Base-by-base conservation (phyloP, 2,888 invertebrate species). In the Lithophane ornitopus region DNA sequence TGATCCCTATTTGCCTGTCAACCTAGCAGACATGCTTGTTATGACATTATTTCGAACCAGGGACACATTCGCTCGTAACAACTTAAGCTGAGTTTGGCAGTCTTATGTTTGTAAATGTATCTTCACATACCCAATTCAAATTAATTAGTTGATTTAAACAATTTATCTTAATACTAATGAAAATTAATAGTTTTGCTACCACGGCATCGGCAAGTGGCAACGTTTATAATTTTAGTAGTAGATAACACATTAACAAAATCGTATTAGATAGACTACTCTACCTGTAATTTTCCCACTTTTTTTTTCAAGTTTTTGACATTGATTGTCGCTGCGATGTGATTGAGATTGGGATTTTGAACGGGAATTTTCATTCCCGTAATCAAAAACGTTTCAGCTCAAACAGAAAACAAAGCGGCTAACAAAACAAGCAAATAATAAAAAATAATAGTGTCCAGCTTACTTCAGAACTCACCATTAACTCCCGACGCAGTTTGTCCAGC, bases 401-500 rank as follows among this genome's bases (percentile, higher is more conserved):
- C 26, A 19, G 14, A 16, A 66, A 34, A 34, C 34, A 6, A 56
- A 69, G 70, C n/a, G n/a, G 2, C 44, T 2, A 46, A 67, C n/a
- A 34, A 49, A 69, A 71, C 34, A 71, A 26, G 56, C 59, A 78
- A 78, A 68, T 22, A 69, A 68, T 7, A 76, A 66, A 67, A 66
- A 69, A 58, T 26, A 56, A 72, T n/a, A 22, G 34, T 56, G 39
- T 67, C 26, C 34, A 71, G 73, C 59, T 81, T 79, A 73, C 74
- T 72, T 70, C 70, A 56, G 39, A 58, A 89, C 97, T 97, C 92
- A 99, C 99, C 98, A 99, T 98, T 85, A 99, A 97, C 95, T 99
- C 99, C 86, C 99, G 97, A 81, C 99, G 97, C 71, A 99, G 97
- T 94, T 99, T 99, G 91, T 99, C 99, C 85, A 99, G 97, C 94